Conservation (phyloP, 2,888 invertebrate species). For the Abrostola tripartita region DNA sequence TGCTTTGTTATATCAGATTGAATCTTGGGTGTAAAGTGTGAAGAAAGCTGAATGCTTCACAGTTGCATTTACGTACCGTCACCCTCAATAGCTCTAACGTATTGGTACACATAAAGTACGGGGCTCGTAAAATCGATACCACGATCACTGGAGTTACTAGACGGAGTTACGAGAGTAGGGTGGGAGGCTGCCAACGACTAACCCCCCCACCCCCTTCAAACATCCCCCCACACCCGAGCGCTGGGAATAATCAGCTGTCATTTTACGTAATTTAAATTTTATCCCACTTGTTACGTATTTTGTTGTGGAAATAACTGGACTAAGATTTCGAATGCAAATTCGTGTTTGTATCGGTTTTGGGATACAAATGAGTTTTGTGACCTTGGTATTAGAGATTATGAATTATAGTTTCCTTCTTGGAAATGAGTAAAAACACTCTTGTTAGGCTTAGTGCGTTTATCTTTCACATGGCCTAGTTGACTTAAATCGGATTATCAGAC, state of each 20-base stretch:
- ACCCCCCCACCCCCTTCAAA: constrained; percentile 7
- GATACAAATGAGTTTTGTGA: constrained; percentile 24
- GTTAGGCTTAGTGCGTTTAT: neutral
- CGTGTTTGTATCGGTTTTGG: constrained; percentile 28
- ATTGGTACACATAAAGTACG: constrained; percentile 42
- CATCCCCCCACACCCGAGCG: constrained; percentile 22
- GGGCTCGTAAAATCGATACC: constrained; percentile 60
- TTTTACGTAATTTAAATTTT: constrained; percentile 60
- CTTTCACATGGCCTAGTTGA: neutral
- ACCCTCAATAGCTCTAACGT: constrained; percentile 20
- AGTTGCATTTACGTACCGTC: constrained; percentile 24
- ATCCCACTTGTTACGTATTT: constrained; percentile 49
- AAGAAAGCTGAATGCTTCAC: constrained; percentile 25
- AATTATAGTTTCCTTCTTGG: neutral
- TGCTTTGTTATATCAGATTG: constrained; percentile 3
- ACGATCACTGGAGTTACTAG: constrained; percentile 57
- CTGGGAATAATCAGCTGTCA: constrained; percentile 65
- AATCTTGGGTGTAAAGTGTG: constrained; percentile 7
- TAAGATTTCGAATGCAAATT: constrained; percentile 29
- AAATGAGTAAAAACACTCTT: neutral
- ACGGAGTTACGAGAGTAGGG: constrained; percentile 49
- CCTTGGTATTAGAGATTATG: neutral
- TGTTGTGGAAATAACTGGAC: constrained; percentile 27
- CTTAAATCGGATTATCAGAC: neutral
- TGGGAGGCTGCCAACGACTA: constrained; percentile 41